phyloP scores from a whole-genome alignment of 2,888 invertebrate species.

The Dione vanillae region DNA sequence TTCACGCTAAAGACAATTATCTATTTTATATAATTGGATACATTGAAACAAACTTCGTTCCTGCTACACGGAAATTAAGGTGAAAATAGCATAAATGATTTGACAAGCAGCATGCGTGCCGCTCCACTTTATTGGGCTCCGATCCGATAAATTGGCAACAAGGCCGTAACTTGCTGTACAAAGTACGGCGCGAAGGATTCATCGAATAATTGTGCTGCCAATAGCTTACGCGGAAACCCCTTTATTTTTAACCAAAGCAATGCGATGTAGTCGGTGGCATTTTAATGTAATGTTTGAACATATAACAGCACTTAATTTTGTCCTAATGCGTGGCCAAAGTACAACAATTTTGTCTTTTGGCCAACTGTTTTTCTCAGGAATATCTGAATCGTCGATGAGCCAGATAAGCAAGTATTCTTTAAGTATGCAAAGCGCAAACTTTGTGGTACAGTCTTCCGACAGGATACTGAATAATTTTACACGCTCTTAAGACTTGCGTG shows the following conservation, averaged over 20 bases:
- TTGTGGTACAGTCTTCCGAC: conserved; percentile 73
- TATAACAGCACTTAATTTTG: conserved; percentile 83
- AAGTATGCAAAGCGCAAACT: conserved; percentile 83
- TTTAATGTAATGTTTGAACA: conserved; percentile 81
- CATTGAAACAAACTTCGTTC: conserved; percentile 33
- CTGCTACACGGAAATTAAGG: conserved; percentile 39
- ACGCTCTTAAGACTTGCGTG: conserved; percentile 79
- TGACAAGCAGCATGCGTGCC: conserved; percentile 47
- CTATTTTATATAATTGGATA: conserved; percentile 36
- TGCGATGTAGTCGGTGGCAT: conserved; percentile 75
- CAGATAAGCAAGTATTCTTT: conserved; percentile 80
- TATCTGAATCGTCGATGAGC: conserved; percentile 80
- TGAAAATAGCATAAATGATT: conserved; percentile 44
- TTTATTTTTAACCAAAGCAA: conserved; percentile 68
- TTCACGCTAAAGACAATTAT: conserved; percentile 38
- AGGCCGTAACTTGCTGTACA: conserved; percentile 57
- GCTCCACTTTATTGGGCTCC: conserved; percentile 49
- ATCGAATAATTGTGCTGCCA: conserved; percentile 74
- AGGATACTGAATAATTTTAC: conserved; percentile 81
- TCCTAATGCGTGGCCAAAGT: conserved; percentile 74
- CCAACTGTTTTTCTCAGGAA: conserved; percentile 70
- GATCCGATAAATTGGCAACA: conserved; percentile 60
- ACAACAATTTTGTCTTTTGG: conserved; percentile 68
- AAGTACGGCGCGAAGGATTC: conserved; percentile 62
- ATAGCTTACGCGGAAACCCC: conserved; percentile 59